Evolutionary conservation across 2,113 vertebrate genomes (phyloP).

Genomic region (Ifrita kowaldi): DNA sequence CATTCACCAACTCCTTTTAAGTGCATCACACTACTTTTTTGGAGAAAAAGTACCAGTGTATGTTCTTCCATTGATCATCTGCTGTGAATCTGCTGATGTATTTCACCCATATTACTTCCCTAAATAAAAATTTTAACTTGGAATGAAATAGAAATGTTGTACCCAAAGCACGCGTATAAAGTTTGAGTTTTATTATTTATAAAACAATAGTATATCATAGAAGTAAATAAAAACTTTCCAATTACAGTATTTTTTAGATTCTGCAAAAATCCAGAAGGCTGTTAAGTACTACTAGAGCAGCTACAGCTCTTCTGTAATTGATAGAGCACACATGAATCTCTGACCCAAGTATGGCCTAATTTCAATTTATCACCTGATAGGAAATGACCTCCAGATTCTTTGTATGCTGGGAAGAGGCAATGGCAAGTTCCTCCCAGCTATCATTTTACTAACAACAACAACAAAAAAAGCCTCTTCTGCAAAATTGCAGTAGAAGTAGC

Average conservation of each 20-base stretch:
- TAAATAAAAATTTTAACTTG: not conserved
- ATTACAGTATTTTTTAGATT: not conserved
- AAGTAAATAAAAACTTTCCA: not conserved
- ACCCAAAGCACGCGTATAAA: not conserved
- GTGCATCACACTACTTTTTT: not conserved
- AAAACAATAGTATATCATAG: not conserved
- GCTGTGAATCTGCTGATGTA: not conserved
- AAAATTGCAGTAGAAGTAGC: not conserved
- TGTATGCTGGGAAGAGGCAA: not conserved
- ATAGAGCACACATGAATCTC: not conserved
- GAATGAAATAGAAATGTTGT: not conserved
- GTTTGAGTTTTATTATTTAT: not conserved
- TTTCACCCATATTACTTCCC: not conserved
- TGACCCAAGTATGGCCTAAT: not conserved
- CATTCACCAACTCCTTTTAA: not conserved
- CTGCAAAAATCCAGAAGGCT: not conserved
- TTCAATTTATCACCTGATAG: conserved; percentile 19
- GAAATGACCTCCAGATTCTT: not conserved
- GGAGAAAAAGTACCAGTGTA: not conserved
- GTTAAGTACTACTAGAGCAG: not conserved
- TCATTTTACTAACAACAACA: not conserved
- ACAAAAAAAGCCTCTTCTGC: not conserved
- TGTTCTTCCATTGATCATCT: not conserved
- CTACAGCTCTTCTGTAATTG: not conserved
- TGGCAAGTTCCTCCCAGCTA: not conserved